Conservation (phyloP, 1,140 invertebrate species). For the Drosophila parabipectinata region DNA sequence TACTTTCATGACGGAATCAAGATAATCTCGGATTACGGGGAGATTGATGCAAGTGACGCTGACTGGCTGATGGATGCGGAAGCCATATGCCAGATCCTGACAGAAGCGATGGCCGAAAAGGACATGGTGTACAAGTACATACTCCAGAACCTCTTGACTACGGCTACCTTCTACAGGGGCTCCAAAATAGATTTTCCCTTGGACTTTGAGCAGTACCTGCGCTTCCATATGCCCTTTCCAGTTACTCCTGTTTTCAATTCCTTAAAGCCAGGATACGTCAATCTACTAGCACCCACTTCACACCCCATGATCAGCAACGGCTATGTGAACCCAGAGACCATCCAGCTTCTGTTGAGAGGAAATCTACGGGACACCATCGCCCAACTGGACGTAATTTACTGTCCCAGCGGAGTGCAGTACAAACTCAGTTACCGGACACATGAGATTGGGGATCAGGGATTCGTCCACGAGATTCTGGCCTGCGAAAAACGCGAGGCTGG, state of each 20-base stretch:
- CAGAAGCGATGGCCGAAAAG: constrained; percentile 52
- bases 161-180: constrained; percentile 56
- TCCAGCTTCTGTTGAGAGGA: constrained; percentile 49
- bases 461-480: constrained; percentile 56
- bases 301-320: constrained; percentile 53
- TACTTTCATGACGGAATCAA: constrained; percentile 56
- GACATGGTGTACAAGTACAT: constrained; percentile 53
- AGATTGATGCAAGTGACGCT: constrained; percentile 44
- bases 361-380: constrained; percentile 48
- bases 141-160: constrained; percentile 40
- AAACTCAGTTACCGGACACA: constrained; percentile 51
- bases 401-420: constrained; percentile 44
- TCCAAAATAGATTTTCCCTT: constrained; percentile 57
- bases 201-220: constrained; percentile 57
- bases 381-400: constrained; percentile 20
- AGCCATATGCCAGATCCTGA: constrained; percentile 37
- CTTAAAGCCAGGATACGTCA: constrained; percentile 51
- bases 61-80: constrained; percentile 50
- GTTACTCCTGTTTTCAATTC: constrained; percentile 57
- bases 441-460: constrained; percentile 61
- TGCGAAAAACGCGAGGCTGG: constrained; percentile 41
- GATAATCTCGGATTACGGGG: constrained; percentile 43
- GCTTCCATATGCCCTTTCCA: constrained; percentile 51
- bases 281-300: constrained; percentile 31
- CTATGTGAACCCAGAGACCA: constrained; percentile 51